phyloP scores from a whole-genome alignment of 1,140 invertebrate species.

The Drosophila fuyamai region DNA sequence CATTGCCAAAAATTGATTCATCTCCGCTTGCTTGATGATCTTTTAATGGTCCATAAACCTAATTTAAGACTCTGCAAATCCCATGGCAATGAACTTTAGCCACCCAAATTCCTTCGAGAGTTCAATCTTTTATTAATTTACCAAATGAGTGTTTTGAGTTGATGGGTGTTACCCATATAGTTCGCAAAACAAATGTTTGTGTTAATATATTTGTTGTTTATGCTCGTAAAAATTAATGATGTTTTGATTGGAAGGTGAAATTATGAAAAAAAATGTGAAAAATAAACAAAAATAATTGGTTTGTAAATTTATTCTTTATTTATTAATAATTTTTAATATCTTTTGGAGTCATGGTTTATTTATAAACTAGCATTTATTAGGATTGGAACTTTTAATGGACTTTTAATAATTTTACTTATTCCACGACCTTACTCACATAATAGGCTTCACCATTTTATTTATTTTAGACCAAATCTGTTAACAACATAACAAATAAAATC shows the following conservation, averaged over 20 bases:
- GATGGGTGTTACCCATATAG: conserved; percentile 16
- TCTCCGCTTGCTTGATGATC: conserved; percentile 27
- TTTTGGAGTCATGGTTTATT: too few species aligned
- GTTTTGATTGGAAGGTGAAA: conserved; percentile 21
- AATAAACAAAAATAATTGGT: too few species aligned
- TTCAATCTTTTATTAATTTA: conserved; percentile 19
- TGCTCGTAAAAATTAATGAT: conserved; percentile 17
- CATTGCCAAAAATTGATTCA: conserved; percentile 42
- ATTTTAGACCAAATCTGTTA: too few species aligned
- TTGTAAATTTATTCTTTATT: too few species aligned
- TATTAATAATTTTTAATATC: too few species aligned
- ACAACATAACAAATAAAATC: conserved; percentile 13
- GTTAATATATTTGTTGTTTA: neutral
- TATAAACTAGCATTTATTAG: too few species aligned
- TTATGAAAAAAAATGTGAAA: neutral
- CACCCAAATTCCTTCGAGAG: conserved; percentile 2
- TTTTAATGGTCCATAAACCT: conserved; percentile 41
- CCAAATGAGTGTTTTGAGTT: conserved; percentile 27
- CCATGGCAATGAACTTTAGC: conserved; percentile 38
- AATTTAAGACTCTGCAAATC: conserved; percentile 32
- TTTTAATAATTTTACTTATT: too few species aligned
- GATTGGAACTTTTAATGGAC: too few species aligned
- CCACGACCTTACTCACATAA: too few species aligned
- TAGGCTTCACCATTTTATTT: too few species aligned
- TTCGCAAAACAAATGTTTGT: conserved; percentile 11